Conservation (phyloP, 2,888 invertebrate species). For the Patella pellucida region DNA sequence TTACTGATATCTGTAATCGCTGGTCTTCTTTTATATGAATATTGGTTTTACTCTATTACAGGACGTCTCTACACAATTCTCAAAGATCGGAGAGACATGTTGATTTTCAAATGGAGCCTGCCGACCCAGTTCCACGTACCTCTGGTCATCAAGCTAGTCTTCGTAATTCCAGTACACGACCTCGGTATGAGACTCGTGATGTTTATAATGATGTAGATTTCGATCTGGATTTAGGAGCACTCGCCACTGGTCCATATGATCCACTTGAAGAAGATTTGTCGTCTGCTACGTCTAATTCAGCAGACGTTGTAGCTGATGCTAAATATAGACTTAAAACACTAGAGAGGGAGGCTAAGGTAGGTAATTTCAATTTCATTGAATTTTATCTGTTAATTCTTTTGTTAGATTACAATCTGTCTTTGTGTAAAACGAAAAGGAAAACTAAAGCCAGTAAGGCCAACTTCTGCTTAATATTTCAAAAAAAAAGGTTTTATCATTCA, state of each 20-base stretch:
- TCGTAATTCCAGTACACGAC: neutral
- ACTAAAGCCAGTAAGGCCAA: too few species aligned
- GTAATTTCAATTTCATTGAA: constrained; percentile 1
- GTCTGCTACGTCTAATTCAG: constrained; percentile 50
- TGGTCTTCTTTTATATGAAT: too few species aligned
- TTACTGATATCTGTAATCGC: too few species aligned
- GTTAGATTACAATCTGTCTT: too few species aligned
- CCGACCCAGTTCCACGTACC: neutral
- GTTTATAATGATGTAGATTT: constrained; percentile 53
- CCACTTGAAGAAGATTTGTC: constrained; percentile 53
- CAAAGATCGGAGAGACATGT: constrained; percentile 16
- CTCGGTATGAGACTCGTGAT: constrained; percentile 20
- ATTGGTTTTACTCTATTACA: neutral
- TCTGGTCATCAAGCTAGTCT: constrained; percentile 2
- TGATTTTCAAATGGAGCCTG: constrained; percentile 15
- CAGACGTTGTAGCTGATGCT: constrained; percentile 63
- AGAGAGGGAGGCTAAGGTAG: constrained; percentile 66
- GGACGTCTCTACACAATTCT: constrained; percentile 20
- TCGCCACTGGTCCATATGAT: constrained; percentile 38
- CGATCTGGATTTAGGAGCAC: constrained; percentile 42
- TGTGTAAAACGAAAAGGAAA: too few species aligned
- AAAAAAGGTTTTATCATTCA: too few species aligned
- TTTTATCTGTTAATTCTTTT: too few species aligned
- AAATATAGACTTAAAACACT: constrained; percentile 62
- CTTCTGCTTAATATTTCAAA: too few species aligned